Conservation (phyloP, 2,888 invertebrate species). For the Acrocyrtus sp. region DNA sequence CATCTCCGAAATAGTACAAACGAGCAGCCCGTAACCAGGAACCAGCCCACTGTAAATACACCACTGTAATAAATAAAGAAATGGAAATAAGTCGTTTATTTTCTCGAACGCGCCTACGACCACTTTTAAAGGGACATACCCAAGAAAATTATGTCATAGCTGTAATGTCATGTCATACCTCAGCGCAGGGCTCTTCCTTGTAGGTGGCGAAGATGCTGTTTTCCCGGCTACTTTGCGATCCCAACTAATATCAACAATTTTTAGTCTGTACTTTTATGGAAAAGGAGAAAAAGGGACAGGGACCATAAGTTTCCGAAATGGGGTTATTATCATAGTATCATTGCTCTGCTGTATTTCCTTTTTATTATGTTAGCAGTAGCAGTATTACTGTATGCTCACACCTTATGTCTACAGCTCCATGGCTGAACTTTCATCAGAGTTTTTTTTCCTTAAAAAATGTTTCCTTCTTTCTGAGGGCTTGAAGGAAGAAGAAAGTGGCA, state of each 20-base stretch:
- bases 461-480: too few relatives aligned
- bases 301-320: neutral
- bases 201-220: neutral
- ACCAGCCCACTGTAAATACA: neutral
- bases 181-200: too few relatives aligned
- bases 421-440: too few relatives aligned
- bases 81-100: neutral
- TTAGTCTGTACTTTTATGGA: constrained; percentile 12
- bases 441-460: too few relatives aligned
- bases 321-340: neutral
- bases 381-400: too few relatives aligned
- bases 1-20: too few relatives aligned
- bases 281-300: neutral
- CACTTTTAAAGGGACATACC: neutral
- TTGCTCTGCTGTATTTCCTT: neutral
- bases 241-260: neutral
- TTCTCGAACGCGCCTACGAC: neutral
- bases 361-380: too few relatives aligned
- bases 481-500: too few relatives aligned
- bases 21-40: too few relatives aligned
- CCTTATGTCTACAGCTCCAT: too few relatives aligned
- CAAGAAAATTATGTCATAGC: neutral
- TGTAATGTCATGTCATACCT: too few relatives aligned
- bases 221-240: neutral
- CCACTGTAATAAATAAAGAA: neutral